Conservation (phyloP, 2,888 invertebrate species). For the Perdita meconis region DNA sequence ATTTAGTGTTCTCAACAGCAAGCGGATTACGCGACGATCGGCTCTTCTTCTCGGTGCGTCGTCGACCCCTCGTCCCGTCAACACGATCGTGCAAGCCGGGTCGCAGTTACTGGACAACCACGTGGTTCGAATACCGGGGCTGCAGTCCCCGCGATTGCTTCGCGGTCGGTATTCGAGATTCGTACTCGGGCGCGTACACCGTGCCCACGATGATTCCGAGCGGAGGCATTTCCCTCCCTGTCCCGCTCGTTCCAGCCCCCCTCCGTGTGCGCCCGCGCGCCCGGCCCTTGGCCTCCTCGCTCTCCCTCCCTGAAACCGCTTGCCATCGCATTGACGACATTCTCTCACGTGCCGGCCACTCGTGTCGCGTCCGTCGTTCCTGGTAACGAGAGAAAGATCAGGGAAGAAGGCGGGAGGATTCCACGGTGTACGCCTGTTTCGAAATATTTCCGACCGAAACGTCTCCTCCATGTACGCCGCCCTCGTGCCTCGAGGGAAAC, state of each 20-base stretch:
- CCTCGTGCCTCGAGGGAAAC: no score
- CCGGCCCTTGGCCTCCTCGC: conserved; percentile 54
- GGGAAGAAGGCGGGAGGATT: conserved; percentile 53
- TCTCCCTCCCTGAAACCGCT: conserved; percentile 63
- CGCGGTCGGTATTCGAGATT: conserved; percentile 68
- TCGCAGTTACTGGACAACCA: conserved; percentile 65
- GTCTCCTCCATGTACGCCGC: no score
- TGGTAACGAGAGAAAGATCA: conserved; percentile 71
- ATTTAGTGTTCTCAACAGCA: no score
- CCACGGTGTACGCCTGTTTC: conserved; percentile 14
- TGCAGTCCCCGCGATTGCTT: conserved; percentile 57
- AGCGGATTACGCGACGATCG: conserved; percentile 24
- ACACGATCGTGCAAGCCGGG: conserved; percentile 60
- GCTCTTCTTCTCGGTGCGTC: conserved; percentile 58
- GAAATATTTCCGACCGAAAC: conserved; percentile 10
- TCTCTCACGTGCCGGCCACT: conserved; percentile 81
- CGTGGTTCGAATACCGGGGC: conserved; percentile 76
- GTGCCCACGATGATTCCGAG: conserved; percentile 61
- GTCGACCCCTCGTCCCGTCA: conserved; percentile 62
- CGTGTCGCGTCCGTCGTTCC: conserved; percentile 79
- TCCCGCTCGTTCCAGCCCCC: conserved; percentile 48
- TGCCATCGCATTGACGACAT: conserved; percentile 79
- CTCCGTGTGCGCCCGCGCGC: conserved; percentile 2
- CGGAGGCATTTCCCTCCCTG: conserved; percentile 68
- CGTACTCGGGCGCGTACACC: conserved; percentile 62